phyloP scores from a whole-genome alignment of 2,888 invertebrate genomes.

The Amphimallon solstitiale region DNA sequence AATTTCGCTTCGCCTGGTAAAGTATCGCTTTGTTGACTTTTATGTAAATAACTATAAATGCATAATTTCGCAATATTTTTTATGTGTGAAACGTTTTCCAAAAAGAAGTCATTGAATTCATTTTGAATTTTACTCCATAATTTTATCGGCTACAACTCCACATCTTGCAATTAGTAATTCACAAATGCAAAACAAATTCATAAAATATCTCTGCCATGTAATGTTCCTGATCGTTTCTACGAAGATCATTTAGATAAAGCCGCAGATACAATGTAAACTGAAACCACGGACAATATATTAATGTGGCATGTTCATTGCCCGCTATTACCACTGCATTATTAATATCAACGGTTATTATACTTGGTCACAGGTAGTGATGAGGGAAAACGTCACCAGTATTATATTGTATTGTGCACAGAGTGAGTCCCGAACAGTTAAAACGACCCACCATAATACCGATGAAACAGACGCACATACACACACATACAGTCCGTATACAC shows the following conservation, averaged over 20 bases:
- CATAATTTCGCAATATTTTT: background rate
- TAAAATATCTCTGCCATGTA: too few relatives aligned
- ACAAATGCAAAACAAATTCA: too few relatives aligned
- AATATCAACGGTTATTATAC: constrained; percentile 34
- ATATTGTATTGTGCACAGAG: background rate
- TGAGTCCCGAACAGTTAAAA: background rate
- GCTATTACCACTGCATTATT: constrained; percentile 26
- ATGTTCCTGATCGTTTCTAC: background rate
- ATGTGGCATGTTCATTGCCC: constrained; percentile 52
- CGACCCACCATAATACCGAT: constrained; percentile 2
- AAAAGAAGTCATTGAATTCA: background rate
- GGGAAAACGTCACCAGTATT: constrained; percentile 45
- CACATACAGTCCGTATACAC: constrained; percentile 1
- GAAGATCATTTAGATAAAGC: constrained; percentile 21
- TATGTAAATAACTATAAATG: too few relatives aligned
- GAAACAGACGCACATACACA: constrained; percentile 6
- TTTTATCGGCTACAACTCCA: too few relatives aligned
- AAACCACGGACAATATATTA: constrained; percentile 49
- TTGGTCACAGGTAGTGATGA: constrained; percentile 39
- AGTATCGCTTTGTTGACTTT: too few relatives aligned
- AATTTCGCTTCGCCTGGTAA: too few relatives aligned
- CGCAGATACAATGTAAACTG: constrained; percentile 43
- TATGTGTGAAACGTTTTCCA: background rate
- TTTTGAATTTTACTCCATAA: too few relatives aligned
- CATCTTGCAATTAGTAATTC: too few relatives aligned